phyloP scores from a whole-genome alignment of 1,140 invertebrate species.

The Leguminivora glycinivorella region DNA sequence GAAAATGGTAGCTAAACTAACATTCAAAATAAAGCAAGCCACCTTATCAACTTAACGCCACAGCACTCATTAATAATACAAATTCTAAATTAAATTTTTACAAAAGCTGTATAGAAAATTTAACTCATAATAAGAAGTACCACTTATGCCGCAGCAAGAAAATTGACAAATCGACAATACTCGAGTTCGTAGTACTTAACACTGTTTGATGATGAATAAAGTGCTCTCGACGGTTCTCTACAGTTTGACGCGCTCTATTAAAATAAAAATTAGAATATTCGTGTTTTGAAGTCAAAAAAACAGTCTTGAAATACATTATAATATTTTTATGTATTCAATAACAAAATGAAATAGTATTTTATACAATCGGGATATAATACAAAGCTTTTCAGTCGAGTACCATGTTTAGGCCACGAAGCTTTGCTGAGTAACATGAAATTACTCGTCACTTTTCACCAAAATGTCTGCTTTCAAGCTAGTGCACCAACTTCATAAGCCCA shows the following conservation, averaged over 20 bases:
- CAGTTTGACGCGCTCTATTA: not conserved
- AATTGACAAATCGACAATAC: slow-evolving; percentile 7
- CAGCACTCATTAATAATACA: not conserved
- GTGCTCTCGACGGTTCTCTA: not conserved
- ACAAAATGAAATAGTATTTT: too few species aligned
- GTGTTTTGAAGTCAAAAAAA: not conserved
- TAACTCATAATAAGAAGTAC: not conserved
- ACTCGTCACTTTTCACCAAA: slow-evolving; percentile 1
- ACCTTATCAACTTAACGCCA: not conserved
- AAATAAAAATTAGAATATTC: not conserved
- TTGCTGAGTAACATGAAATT: not conserved
- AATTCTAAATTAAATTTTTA: not conserved
- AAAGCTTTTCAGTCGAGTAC: too few species aligned
- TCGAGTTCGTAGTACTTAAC: not conserved
- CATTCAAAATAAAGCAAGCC: too few species aligned
- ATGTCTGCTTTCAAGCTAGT: not conserved
- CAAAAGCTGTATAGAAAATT: not conserved
- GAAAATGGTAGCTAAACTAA: too few species aligned
- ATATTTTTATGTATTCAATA: not conserved
- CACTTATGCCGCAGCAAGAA: not conserved
- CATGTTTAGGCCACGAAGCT: too few species aligned
- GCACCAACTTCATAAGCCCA: not conserved
- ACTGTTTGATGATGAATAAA: not conserved
- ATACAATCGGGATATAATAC: too few species aligned
- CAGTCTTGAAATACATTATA: not conserved